Conservation (phyloP, 2,113 vertebrate species). For the Excalfactoria chinensis region DNA sequence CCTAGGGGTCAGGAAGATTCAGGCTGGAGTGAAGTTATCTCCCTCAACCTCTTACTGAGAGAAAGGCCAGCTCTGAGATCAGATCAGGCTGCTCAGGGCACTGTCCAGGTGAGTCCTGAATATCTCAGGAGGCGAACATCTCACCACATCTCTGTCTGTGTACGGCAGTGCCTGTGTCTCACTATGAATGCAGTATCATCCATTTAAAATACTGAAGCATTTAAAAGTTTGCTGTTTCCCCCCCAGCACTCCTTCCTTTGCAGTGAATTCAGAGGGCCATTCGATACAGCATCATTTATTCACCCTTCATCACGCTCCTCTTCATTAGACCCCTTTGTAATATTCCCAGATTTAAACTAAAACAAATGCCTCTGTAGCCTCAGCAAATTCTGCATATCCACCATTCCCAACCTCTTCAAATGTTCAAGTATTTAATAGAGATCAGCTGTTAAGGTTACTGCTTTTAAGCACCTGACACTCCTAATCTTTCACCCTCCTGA, state of each 20-base stretch:
- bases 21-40: not conserved
- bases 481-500: not conserved
- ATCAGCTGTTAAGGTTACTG: not conserved
- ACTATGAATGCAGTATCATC: not conserved
- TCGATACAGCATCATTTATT: accelerated
- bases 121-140: not conserved
- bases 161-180: not conserved
- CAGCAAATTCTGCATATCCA: not conserved
- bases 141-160: not conserved
- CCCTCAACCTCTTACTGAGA: not conserved
- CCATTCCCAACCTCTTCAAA: not conserved
- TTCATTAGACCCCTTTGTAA: not conserved
- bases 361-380: not conserved
- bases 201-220: not conserved
- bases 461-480: not conserved
- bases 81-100: not conserved
- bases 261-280: not conserved
- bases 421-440: not conserved
- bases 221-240: not conserved
- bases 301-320: not conserved
- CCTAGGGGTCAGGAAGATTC: not conserved
- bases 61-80: not conserved
- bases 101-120: not conserved
- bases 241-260: not conserved
- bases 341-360: not conserved